A percentile compares a stretch with the other conserved stretches of the same genome.
phyloP scores from a whole-genome alignment of 2,113 vertebrate genomes.

The Nematolebias whitei region DNA sequence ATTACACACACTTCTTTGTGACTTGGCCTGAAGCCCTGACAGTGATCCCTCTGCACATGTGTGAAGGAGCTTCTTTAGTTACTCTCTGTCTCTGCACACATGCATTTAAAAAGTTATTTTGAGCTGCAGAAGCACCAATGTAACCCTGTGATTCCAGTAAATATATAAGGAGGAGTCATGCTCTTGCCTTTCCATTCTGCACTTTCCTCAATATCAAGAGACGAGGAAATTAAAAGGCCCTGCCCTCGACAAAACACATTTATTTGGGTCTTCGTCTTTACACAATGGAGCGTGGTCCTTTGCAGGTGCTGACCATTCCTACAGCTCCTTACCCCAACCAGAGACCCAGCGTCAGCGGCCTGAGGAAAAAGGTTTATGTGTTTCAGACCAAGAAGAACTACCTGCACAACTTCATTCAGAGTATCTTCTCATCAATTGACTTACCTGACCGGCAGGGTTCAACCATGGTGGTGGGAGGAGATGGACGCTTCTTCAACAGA shows the following conservation, averaged over 20 bases:
- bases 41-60: slow-evolving; percentile 86
- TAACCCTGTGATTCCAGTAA: slow-evolving; percentile 51
- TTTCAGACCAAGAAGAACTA: slow-evolving; percentile 91
- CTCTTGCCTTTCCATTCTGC: slow-evolving; percentile 48
- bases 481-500: slow-evolving; percentile 94
- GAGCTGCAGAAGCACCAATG: slow-evolving; percentile 62
- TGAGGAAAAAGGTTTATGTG: slow-evolving; percentile 86
- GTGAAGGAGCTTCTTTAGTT: slow-evolving; percentile 82
- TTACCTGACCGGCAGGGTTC: slow-evolving; percentile 94
- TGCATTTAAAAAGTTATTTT: slow-evolving; percentile 81
- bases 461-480: slow-evolving; percentile 93
- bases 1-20: slow-evolving; percentile 47
- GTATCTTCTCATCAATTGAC: slow-evolving; percentile 94
- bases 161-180: slow-evolving; percentile 69
- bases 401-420: slow-evolving; percentile 95
- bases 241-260: slow-evolving; percentile 44
- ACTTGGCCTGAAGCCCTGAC: slow-evolving; percentile 76
- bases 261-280: slow-evolving; percentile 30
- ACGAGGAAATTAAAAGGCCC: slow-evolving; percentile 46
- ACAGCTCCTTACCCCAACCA: slow-evolving; percentile 91
- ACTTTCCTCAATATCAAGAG: slow-evolving; percentile 45
- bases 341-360: slow-evolving; percentile 86
- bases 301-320: slow-evolving; percentile 88
- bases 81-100: slow-evolving; percentile 71
- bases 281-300: slow-evolving; percentile 85